Base-by-base conservation (phyloP, 2,113 vertebrate species). In the Tachuris rubrigastra region DNA sequence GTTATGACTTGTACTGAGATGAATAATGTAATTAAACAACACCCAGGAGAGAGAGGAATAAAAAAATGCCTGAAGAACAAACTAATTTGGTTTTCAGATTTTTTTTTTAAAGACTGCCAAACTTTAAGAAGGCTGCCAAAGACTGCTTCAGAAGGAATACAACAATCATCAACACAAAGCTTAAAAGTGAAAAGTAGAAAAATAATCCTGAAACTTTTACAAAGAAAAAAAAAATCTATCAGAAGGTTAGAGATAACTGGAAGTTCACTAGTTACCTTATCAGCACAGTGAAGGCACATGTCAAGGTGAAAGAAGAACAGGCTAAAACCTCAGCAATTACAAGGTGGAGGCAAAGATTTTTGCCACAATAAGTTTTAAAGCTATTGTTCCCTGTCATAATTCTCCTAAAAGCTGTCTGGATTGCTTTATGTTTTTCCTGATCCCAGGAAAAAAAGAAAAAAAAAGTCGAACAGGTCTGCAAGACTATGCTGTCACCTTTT, bases 11-110 rank as follows among this genome's bases (percentile, higher is more conserved):
- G 33, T 82, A 69, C 20, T 10, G 50, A 85, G 59, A 80, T 72
- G 47, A 81, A 37, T 87, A 77, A 85, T 72, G 16, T 80, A 86
- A 96, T 92, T 93, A 78, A 92, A 67, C 55, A 82, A 72, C 25
- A 85, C 21, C 24, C 35, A 49, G 33, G 33, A 75, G 66, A 93
- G 25, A 37, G 24, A 74, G 6, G 3, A 62, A 77, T 88, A 62
- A 59, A 82, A 41, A 90, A 59, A 71, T 33, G 37, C 47, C 63
- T 58, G 19, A 91, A 53, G 58, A 85, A 89, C 9, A 92, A 65
- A 77, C 53, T 66, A 12, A 58, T 35, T 72, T 90, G n/a, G 4
- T 58, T 72, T 91, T 89, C 63, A 35, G 37, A 53, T 25, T 50
- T 46, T 80, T 33, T 46, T 80, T n/a, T 71, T 33, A 50, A 49